Conservation (phyloP, 2,888 invertebrate genomes). For the Neoscelio sp. region DNA sequence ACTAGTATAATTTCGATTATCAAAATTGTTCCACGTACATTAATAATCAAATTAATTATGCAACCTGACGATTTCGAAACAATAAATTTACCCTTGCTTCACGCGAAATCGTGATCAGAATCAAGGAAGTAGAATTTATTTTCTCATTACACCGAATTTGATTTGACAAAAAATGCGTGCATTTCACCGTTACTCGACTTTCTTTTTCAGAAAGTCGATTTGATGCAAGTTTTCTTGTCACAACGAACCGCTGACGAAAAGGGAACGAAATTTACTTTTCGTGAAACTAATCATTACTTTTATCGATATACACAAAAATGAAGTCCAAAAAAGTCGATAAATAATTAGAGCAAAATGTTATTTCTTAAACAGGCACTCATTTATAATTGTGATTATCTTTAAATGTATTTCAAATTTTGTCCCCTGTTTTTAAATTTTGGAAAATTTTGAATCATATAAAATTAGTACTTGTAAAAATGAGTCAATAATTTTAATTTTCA, state of each 20-base stretch:
- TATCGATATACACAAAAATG: slow-evolving; percentile 9
- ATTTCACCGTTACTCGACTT: slow-evolving; percentile 40
- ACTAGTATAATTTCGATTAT: neutral
- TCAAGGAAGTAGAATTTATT: slow-evolving; percentile 43
- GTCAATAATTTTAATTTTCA: no score
- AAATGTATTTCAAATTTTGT: no score
- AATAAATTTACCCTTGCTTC: slow-evolving; percentile 33
- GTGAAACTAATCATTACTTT: neutral
- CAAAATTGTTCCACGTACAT: slow-evolving; percentile 7
- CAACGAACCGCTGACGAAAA: slow-evolving; percentile 5
- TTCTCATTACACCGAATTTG: slow-evolving; percentile 48
- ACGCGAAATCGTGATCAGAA: slow-evolving; percentile 40
- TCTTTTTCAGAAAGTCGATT: slow-evolving; percentile 56
- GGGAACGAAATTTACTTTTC: neutral
- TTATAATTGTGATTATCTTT: neutral
- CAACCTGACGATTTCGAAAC: slow-evolving; percentile 1
- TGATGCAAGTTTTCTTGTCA: slow-evolving; percentile 36
- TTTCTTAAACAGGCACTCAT: neutral
- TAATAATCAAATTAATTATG: slow-evolving; percentile 14
- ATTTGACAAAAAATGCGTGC: slow-evolving; percentile 33
- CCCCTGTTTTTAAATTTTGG: no score
- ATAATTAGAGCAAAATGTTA: slow-evolving; percentile 21
- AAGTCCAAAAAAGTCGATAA: slow-evolving; percentile 9
- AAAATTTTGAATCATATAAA: no score
- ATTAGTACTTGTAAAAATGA: no score